A percentile compares a stretch with the other conserved stretches of the same genome.
Evolutionary conservation across 1,140 invertebrate genomes (phyloP).

Genomic region (Phocides pigmalion): DNA sequence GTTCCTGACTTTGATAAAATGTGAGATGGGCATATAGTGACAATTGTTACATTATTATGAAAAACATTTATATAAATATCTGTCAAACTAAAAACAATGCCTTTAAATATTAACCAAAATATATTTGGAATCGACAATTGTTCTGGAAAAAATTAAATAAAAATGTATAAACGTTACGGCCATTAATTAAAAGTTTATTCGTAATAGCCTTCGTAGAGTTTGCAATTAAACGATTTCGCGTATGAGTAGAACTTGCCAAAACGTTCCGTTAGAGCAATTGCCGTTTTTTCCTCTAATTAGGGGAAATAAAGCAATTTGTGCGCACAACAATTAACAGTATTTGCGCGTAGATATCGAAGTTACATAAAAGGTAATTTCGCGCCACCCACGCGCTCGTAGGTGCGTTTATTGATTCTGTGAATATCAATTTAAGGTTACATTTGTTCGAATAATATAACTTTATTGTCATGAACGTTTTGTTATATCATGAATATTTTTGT

Average conservation of each 20-base stretch:
- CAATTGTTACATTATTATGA: no score
- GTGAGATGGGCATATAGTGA: no score
- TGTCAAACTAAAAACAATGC: no score
- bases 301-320: constrained; percentile 51
- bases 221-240: constrained; percentile 26
- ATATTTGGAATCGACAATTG: no score
- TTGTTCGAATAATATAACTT: no score
- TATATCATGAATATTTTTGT: no score
- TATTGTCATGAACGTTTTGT: no score
- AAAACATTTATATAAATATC: no score
- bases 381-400: constrained; percentile 53
- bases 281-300: constrained; percentile 38
- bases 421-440: not conserved
- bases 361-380: constrained; percentile 50
- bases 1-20: no score
- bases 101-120: no score
- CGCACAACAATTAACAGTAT: constrained; percentile 49
- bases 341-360: constrained; percentile 40
- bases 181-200: constrained; percentile 23
- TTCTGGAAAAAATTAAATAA: not conserved
- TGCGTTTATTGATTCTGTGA: not conserved
- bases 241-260: constrained; percentile 24
- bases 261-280: constrained; percentile 37
- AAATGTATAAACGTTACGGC: constrained; percentile 14
- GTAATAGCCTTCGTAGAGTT: constrained; percentile 13